These are phyloP conservation scores for Notospermus geniculatus DNA, from an alignment of 1,140 invertebrate species.

Conservation along the genomic window DNA sequence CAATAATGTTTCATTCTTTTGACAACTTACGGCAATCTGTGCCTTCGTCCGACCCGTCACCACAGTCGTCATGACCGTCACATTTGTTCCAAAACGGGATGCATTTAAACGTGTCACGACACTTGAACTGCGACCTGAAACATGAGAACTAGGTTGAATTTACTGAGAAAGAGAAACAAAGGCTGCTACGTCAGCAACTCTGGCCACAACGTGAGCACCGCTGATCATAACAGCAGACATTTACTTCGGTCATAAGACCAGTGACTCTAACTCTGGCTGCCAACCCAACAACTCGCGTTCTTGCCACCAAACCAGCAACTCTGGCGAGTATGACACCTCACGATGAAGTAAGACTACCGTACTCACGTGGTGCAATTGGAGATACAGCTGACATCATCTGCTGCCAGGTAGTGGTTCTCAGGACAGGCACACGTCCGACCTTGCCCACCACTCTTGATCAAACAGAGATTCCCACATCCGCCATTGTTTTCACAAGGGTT, in stretches of 20 bases:
- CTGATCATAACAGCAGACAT: too few relatives aligned
- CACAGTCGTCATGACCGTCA: conserved; percentile 81
- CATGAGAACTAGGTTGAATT: neutral
- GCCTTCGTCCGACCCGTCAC: conserved; percentile 87
- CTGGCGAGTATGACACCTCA: too few relatives aligned
- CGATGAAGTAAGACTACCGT: too few relatives aligned
- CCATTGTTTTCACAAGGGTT: conserved; percentile 31
- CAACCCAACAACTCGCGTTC: too few relatives aligned
- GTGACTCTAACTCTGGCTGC: too few relatives aligned
- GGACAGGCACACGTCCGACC: conserved; percentile 70
- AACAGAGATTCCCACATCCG: conserved; percentile 70
- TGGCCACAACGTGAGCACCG: too few relatives aligned
- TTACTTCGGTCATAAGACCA: too few relatives aligned
- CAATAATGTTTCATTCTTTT: too few relatives aligned
- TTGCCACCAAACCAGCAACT: too few relatives aligned
- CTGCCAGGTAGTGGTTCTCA: conserved; percentile 71
- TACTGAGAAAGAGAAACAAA: neutral
- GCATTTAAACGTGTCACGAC: conserved; percentile 70
- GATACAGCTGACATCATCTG: conserved; percentile 67
- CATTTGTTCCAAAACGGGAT: conserved; percentile 67
- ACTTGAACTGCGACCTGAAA: conserved; percentile 72
- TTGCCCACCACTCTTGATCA: conserved; percentile 64
- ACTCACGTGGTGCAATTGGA: conserved; percentile 70
- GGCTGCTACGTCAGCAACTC: neutral
- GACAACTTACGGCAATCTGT: too few relatives aligned